Conservation (phyloP, 92 coral and sea anemone genomes). For the Phenganax subtilis region DNA sequence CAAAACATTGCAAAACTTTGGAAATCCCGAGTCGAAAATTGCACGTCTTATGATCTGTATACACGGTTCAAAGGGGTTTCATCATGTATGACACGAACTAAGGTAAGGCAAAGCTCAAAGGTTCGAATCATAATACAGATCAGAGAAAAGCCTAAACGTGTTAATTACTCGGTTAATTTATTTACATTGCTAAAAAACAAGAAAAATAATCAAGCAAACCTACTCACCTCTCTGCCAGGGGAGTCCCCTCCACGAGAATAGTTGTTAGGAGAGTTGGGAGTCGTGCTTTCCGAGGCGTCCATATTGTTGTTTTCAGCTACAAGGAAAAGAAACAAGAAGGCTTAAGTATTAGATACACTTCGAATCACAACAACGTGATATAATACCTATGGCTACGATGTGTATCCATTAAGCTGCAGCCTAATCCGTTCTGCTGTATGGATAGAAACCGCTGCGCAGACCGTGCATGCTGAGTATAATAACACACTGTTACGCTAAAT, state of each 20-base stretch:
- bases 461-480: not conserved
- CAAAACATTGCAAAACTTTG: too few relatives aligned
- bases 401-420: slow-evolving; percentile 5
- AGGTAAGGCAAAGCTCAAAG: too few relatives aligned
- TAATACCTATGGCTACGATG: not conserved
- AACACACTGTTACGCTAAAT: not conserved
- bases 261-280: slow-evolving; percentile 30
- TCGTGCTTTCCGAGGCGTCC: slow-evolving; percentile 36
- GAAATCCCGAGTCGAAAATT: too few relatives aligned
- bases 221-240: slow-evolving; percentile 39
- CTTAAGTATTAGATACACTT: not conserved
- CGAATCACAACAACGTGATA: not conserved
- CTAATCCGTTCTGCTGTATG: not conserved
- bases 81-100: too few relatives aligned
- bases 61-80: too few relatives aligned
- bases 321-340: slow-evolving; percentile 4
- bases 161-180: slow-evolving; percentile 8
- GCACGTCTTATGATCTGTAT: too few relatives aligned
- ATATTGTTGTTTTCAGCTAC: slow-evolving; percentile 39
- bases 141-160: not conserved
- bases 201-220: not conserved
- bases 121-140: too few relatives aligned
- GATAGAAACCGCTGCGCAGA: slow-evolving; percentile 11
- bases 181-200: not conserved
- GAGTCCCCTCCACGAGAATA: slow-evolving; percentile 40